Percentiles rank a stretch among this genome's conserved stretches.
Conservation (phyloP, 2,113 vertebrate species). For the Phodopus roborovskii region DNA sequence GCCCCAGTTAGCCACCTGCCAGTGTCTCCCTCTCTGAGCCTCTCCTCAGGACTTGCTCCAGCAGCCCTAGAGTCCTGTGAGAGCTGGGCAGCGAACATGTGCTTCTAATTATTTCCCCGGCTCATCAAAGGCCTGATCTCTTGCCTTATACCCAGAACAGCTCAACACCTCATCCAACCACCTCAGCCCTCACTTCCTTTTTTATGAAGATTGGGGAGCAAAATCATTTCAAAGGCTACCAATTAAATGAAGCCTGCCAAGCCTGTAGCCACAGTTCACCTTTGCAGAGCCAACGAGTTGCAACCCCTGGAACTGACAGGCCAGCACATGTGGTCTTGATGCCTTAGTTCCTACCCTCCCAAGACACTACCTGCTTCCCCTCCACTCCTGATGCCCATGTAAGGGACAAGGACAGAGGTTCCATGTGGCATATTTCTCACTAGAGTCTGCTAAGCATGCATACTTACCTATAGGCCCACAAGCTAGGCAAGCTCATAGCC, state of each 20-base stretch:
- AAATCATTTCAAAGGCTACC: constrained; percentile 73
- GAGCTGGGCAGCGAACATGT: background rate
- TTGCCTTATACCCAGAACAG: constrained; percentile 59
- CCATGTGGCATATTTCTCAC: background rate
- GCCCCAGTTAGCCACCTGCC: background rate
- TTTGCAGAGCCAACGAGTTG: background rate
- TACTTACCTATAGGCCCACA: background rate
- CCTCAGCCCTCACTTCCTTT: constrained; percentile 76
- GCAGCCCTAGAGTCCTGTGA: background rate
- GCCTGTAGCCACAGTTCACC: constrained; percentile 27
- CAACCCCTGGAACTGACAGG: background rate
- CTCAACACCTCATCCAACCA: constrained; percentile 75
- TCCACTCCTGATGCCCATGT: background rate
- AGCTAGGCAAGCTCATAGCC: background rate
- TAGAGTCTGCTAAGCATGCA: background rate
- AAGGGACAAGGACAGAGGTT: background rate
- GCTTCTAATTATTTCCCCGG: constrained; percentile 59
- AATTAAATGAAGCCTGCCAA: constrained; percentile 66
- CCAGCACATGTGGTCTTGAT: constrained; percentile 45
- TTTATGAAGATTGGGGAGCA: constrained; percentile 67
- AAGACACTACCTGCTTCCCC: background rate
- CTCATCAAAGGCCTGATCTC: constrained; percentile 64
- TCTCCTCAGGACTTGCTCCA: background rate
- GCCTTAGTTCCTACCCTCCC: background rate
- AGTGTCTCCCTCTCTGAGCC: background rate